Evolutionary conservation across 2,888 invertebrate species (phyloP).

Genomic region (Aspidiotus destructor): DNA sequence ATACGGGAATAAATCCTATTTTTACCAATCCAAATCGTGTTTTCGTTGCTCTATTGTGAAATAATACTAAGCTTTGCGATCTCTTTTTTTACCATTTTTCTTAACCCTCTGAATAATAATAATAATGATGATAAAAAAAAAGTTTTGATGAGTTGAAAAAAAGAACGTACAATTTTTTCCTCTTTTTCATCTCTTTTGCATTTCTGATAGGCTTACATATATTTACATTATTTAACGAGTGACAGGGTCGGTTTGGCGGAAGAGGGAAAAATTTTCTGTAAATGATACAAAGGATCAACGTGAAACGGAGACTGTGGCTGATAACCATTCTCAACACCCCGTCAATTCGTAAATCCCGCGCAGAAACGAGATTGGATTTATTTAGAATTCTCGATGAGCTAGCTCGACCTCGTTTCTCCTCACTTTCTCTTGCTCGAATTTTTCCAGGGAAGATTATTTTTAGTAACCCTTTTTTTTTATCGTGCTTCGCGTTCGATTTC

Average conservation of each 20-base stretch:
- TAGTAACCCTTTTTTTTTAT: slow-evolving; percentile 20
- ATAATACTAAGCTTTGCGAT: background rate
- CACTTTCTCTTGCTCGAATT: background rate
- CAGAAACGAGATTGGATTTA: slow-evolving; percentile 30
- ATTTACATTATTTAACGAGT: slow-evolving; percentile 28
- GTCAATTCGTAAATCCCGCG: slow-evolving; percentile 17
- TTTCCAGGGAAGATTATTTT: slow-evolving; percentile 29
- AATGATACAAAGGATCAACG: slow-evolving; percentile 30
- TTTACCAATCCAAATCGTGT: slow-evolving; percentile 20
- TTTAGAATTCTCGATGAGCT: slow-evolving; percentile 31
- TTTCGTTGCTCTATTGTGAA: slow-evolving; percentile 9
- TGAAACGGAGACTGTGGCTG: slow-evolving; percentile 7
- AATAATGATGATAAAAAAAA: slow-evolving; percentile 16
- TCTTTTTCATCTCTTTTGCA: slow-evolving; percentile 28
- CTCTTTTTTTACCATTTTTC: slow-evolving; percentile 3
- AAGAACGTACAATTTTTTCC: slow-evolving; percentile 11
- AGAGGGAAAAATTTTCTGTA: slow-evolving; percentile 26
- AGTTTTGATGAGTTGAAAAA: slow-evolving; percentile 27
- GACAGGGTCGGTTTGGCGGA: slow-evolving; percentile 12
- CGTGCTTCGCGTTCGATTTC: slow-evolving; percentile 21
- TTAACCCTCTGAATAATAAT: slow-evolving; percentile 5
- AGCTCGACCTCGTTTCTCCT: slow-evolving; percentile 24
- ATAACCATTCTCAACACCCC: slow-evolving; percentile 23
- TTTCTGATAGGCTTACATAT: slow-evolving; percentile 32
- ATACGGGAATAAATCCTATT: slow-evolving; percentile 14